Percentiles rank a stretch among this genome's conserved stretches.
These are phyloP conservation scores for Ichneumoninae sp. DNA, from an alignment of 2,888 invertebrate species.

Conservation along the genomic window DNA sequence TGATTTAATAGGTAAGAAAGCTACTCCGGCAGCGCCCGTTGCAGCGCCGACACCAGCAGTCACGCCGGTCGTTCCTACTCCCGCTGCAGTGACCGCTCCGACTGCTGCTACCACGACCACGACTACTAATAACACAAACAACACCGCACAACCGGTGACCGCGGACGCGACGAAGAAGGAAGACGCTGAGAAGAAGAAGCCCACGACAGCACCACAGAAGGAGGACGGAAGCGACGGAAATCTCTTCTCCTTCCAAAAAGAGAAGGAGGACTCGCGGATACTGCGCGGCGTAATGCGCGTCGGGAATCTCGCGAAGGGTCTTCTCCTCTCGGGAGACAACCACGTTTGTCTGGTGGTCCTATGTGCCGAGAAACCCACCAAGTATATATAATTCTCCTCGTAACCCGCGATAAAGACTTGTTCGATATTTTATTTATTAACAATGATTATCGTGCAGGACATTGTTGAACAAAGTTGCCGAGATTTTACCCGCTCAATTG, in stretches of 20 bases:
- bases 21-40: conserved; percentile 20
- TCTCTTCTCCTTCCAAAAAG: conserved; percentile 89
- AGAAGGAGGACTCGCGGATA: conserved; percentile 89
- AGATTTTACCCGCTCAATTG: conserved; percentile 92
- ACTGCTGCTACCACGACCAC: conserved; percentile 56
- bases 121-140: conserved; percentile 68
- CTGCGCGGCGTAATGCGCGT: conserved; percentile 99
- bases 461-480: conserved; percentile 94
- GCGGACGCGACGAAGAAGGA: conserved; percentile 83
- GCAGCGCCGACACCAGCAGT: conserved; percentile 57
- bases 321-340: conserved; percentile 95
- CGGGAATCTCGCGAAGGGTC: conserved; percentile 94
- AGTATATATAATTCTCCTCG: conserved; percentile 76
- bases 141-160: conserved; percentile 66
- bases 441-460: conserved; percentile 82
- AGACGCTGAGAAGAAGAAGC: conserved; percentile 86
- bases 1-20: conserved; percentile 74
- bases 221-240: conserved; percentile 91
- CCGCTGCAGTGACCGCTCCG: conserved; percentile 19
- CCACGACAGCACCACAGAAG: conserved; percentile 79
- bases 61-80: conserved; percentile 12
- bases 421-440: background rate
- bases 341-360: conserved; percentile 96
- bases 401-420: background rate
- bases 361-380: conserved; percentile 97